Percentiles rank a stretch among this genome's conserved stretches.
These are phyloP conservation scores for Mellilla xanthometata DNA, from an alignment of 2,888 invertebrate species.

Conservation along the genomic window DNA sequence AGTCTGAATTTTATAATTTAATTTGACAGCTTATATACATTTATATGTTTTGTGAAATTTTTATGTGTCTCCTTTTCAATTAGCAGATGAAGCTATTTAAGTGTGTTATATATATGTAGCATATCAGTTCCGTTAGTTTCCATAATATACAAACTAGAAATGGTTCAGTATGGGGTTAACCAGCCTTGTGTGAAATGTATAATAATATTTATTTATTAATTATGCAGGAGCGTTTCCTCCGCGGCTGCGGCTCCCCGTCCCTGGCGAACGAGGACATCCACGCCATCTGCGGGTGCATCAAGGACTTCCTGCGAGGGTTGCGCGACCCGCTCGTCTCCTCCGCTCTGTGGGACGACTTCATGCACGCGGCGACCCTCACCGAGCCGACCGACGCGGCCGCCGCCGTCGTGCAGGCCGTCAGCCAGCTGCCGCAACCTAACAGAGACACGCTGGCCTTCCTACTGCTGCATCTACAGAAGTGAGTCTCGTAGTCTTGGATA, in stretches of 20 bases:
- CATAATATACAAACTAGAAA: too few species aligned
- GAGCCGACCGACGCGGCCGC: constrained; percentile 84
- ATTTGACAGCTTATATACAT: too few species aligned
- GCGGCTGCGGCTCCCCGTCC: constrained; percentile 92
- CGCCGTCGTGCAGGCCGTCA: constrained; percentile 88
- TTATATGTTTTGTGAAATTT: too few species aligned
- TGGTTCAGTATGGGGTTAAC: too few species aligned
- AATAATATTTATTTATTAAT: constrained; percentile 4
- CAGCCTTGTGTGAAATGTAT: too few species aligned
- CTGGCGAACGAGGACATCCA: constrained; percentile 90
- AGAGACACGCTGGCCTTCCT: constrained; percentile 97
- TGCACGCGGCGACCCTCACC: constrained; percentile 83
- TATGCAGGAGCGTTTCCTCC: constrained; percentile 91
- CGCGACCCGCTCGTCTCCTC: constrained; percentile 95
- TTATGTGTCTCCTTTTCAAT: too few species aligned
- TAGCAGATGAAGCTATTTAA: too few species aligned
- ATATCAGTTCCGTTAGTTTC: too few species aligned
- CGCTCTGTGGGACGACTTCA: constrained; percentile 91
- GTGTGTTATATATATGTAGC: too few species aligned
- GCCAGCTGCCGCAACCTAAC: constrained; percentile 94
- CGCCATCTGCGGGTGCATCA: constrained; percentile 95
- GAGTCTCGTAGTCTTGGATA: too few species aligned
- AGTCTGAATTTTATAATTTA: too few species aligned
- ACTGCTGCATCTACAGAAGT: constrained; percentile 94
- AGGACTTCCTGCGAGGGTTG: constrained; percentile 95